Conservation (phyloP, 2,113 vertebrate species). For the Corythaeola cristata region DNA sequence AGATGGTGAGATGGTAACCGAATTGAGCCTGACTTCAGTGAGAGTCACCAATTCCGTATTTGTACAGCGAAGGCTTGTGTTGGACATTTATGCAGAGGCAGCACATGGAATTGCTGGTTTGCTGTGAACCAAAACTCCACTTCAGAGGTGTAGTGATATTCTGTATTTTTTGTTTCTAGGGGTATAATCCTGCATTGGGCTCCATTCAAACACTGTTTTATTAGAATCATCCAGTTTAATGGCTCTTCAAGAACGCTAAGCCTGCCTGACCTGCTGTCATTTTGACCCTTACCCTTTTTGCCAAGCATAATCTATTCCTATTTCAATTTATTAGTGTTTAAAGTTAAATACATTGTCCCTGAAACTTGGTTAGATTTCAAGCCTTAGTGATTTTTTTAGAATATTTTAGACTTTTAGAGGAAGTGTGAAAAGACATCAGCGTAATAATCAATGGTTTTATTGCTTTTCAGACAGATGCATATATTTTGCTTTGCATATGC, state of each 20-base stretch:
- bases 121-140: not conserved
- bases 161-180: not conserved
- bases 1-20: accelerated
- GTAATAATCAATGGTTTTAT: not conserved
- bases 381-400: not conserved
- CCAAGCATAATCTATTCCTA: not conserved
- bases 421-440: not conserved
- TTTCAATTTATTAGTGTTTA: not conserved
- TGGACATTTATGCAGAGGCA: not conserved
- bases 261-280: not conserved
- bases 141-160: not conserved
- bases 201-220: not conserved
- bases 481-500: not conserved
- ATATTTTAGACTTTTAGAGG: not conserved
- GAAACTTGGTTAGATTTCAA: not conserved
- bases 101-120: not conserved
- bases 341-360: not conserved
- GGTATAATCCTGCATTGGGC: not conserved
- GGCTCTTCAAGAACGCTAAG: not conserved
- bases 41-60: not conserved
- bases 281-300: not conserved
- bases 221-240: not conserved
- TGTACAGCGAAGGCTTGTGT: not conserved
- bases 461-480: not conserved
- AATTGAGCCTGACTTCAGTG: not conserved